phyloP scores from a whole-genome alignment of 2,888 invertebrate genomes.

The Drosophila borealis region DNA sequence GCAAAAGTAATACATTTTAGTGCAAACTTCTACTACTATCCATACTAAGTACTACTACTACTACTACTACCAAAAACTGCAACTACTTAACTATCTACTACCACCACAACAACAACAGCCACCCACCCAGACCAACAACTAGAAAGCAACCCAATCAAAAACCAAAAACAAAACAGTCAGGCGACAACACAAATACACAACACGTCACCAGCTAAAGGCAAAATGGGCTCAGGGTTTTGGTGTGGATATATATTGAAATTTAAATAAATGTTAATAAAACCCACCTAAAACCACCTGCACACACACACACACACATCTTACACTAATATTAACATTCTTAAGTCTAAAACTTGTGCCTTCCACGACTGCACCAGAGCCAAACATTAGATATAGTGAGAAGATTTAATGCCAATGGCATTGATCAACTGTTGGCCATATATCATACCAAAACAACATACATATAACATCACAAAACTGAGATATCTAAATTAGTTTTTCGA shows the following conservation, averaged over 20 bases:
- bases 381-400: constrained; percentile 23
- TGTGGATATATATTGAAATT: constrained; percentile 42
- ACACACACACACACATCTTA: constrained; percentile 22
- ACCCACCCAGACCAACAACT: constrained; percentile 62
- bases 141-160: constrained; percentile 21
- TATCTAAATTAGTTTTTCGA: constrained; percentile 13
- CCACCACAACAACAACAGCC: constrained; percentile 37
- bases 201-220: constrained; percentile 52
- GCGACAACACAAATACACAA: constrained; percentile 34
- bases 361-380: constrained; percentile 35
- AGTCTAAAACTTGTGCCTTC: constrained; percentile 57
- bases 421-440: constrained; percentile 26
- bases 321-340: constrained; percentile 22
- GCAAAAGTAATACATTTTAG: constrained; percentile 79
- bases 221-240: constrained; percentile 58
- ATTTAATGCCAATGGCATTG: constrained; percentile 4
- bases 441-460: constrained; percentile 6
- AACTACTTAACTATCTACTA: constrained; percentile 55
- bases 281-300: constrained; percentile 47
- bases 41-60: constrained; percentile 64
- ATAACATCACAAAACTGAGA: not conserved
- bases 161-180: constrained; percentile 25
- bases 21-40: constrained; percentile 64
- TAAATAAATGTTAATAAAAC: constrained; percentile 48
- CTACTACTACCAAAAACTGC: constrained; percentile 55